Evolutionary conservation across 2,797 vertebrate genomes (phyloP).

Genomic region (Parambassis ranga): DNA sequence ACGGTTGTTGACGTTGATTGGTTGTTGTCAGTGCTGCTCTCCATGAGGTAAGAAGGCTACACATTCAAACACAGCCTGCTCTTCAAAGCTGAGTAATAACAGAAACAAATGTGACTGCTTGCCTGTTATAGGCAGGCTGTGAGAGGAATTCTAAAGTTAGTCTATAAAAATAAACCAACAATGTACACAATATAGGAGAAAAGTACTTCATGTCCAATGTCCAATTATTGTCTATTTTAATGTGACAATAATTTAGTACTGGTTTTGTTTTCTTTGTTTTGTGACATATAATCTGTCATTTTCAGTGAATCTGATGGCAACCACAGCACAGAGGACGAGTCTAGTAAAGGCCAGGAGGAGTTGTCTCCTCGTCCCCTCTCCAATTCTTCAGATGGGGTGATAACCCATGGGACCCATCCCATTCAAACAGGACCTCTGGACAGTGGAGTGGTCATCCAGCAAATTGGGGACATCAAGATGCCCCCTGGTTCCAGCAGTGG

Average conservation of each 20-base stretch:
- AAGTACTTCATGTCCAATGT: too few relatives aligned
- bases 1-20: constrained; percentile 62
- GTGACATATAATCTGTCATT: neutral
- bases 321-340: constrained; percentile 92
- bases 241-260: too few relatives aligned
- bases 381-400: constrained; percentile 83
- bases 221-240: too few relatives aligned
- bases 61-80: constrained; percentile 48
- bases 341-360: constrained; percentile 97
- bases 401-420: constrained; percentile 82
- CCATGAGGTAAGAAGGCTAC: constrained; percentile 57
- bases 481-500: constrained; percentile 86
- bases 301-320: constrained; percentile 79
- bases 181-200: neutral
- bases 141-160: constrained; percentile 15
- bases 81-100: constrained; percentile 55
- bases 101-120: constrained; percentile 43
- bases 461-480: constrained; percentile 96
- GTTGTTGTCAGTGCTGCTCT: constrained; percentile 64
- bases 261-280: neutral
- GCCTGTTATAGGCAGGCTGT: constrained; percentile 1
- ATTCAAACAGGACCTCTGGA: constrained; percentile 75
- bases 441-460: constrained; percentile 90
- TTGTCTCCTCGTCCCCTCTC: constrained; percentile 92
- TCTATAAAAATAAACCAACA: too few relatives aligned